These are phyloP conservation scores for Drosophila saltans DNA, from an alignment of 1,140 invertebrate species.

Conservation along the genomic window DNA sequence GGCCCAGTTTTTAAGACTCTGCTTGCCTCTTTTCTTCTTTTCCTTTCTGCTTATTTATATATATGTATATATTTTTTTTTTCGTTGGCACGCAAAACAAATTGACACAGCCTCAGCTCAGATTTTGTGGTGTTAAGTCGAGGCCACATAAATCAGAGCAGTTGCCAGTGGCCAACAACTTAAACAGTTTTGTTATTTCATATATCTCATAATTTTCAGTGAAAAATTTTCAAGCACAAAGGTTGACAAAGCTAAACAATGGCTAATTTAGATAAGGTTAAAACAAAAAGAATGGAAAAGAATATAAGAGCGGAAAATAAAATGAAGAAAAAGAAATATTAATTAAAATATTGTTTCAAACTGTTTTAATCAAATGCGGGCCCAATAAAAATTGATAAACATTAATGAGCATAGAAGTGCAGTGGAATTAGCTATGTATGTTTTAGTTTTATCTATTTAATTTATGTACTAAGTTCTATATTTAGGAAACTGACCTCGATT, in stretches of 20 bases:
- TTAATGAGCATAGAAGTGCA: too few species aligned
- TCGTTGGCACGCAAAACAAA: slow-evolving; percentile 67
- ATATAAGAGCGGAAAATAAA: not conserved
- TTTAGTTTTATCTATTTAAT: too few species aligned
- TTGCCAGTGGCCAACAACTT: slow-evolving; percentile 27
- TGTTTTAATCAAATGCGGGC: not conserved
- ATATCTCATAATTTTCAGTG: slow-evolving; percentile 51
- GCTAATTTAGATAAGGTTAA: not conserved
- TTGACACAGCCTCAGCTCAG: slow-evolving; percentile 71
- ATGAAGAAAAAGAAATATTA: not conserved
- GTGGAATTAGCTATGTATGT: too few species aligned
- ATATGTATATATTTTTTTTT: slow-evolving; percentile 27
- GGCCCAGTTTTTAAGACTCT: slow-evolving; percentile 63
- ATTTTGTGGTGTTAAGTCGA: slow-evolving; percentile 77
- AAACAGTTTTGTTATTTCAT: slow-evolving; percentile 38
- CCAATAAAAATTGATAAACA: not conserved
- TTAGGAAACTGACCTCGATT: too few species aligned
- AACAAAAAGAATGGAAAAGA: not conserved
- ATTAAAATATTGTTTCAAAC: not conserved
- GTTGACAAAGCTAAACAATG: slow-evolving; percentile 2
- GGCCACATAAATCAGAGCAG: slow-evolving; percentile 71
- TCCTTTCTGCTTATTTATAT: slow-evolving; percentile 9
- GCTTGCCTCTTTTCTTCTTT: not conserved
- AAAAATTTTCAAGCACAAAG: slow-evolving; percentile 9
- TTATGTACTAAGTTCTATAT: too few species aligned